phyloP scores from a whole-genome alignment of 2,797 vertebrate genomes.

The Myripristis jacobus region DNA sequence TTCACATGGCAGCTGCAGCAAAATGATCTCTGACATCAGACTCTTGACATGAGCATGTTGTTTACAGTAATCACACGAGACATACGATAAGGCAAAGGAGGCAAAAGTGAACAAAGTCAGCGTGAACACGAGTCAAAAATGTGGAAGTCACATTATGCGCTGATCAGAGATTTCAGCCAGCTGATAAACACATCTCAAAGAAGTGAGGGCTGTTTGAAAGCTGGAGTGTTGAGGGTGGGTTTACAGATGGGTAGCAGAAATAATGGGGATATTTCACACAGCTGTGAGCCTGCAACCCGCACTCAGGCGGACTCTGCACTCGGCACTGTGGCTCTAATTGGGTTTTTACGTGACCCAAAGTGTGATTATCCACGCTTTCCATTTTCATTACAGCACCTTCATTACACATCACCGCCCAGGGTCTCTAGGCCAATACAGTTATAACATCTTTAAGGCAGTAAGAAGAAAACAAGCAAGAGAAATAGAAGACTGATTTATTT shows the following conservation, averaged over 20 bases:
- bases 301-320: conserved; percentile 32
- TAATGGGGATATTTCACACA: conserved; percentile 50
- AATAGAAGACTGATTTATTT: conserved; percentile 63
- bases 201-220: not conserved
- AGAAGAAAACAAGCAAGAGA: conserved; percentile 27
- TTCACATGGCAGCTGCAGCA: too few species aligned
- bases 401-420: conserved; percentile 37
- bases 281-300: conserved; percentile 9
- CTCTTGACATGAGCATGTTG: not conserved
- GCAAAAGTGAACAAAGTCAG: not conserved
- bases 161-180: conserved; percentile 22
- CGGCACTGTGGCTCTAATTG: conserved; percentile 52
- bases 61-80: not conserved
- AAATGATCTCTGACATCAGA: not conserved
- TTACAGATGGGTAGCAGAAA: conserved; percentile 22
- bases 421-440: conserved; percentile 26
- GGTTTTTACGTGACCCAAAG: conserved; percentile 61
- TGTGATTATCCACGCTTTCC: conserved; percentile 64
- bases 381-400: conserved; percentile 64
- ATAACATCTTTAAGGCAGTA: conserved; percentile 25
- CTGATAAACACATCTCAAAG: conserved; percentile 2
- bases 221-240: not conserved
- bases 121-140: conserved; percentile 1
- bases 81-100: not conserved
- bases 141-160: not conserved